These are phyloP conservation scores for Muscicapa striata DNA, from an alignment of 2,797 vertebrate species.

Conservation along the genomic window DNA sequence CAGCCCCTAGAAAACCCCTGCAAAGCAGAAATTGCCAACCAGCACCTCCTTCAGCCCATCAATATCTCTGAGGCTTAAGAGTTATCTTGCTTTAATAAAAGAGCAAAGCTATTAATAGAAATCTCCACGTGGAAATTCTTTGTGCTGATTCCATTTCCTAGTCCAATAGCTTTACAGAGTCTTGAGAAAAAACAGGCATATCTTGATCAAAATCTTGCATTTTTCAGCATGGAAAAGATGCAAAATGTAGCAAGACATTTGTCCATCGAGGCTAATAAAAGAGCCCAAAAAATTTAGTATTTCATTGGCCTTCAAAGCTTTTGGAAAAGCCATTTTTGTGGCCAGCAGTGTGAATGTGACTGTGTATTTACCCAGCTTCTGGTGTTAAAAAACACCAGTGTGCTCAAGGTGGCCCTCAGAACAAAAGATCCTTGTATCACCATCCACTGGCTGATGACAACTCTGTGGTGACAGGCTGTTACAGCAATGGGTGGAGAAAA, in stretches of 20 bases:
- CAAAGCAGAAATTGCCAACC: neutral
- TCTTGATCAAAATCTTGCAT: neutral
- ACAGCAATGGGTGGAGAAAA: neutral
- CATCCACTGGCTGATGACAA: neutral
- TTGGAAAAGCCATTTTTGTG: neutral
- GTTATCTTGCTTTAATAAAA: neutral
- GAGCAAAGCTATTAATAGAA: neutral
- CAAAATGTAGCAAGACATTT: neutral
- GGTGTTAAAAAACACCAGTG: neutral
- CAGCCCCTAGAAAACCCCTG: neutral
- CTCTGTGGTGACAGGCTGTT: neutral
- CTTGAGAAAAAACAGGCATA: neutral
- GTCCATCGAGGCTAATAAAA: neutral
- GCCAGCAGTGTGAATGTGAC: neutral
- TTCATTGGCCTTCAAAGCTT: neutral
- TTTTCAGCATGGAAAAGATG: neutral
- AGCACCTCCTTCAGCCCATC: neutral
- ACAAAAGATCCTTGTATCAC: neutral
- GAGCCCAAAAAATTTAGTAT: fast-evolving
- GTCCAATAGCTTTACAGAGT: neutral
- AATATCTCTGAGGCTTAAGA: neutral
- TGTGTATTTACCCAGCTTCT: neutral
- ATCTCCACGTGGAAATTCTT: neutral
- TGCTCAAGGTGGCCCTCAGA: neutral
- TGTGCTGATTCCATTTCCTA: neutral